Percentiles rank a stretch among this genome's conserved stretches.
These are phyloP conservation scores for Collichthys lucidus DNA, from an alignment of 2,113 vertebrate species.

Conservation along the genomic window DNA sequence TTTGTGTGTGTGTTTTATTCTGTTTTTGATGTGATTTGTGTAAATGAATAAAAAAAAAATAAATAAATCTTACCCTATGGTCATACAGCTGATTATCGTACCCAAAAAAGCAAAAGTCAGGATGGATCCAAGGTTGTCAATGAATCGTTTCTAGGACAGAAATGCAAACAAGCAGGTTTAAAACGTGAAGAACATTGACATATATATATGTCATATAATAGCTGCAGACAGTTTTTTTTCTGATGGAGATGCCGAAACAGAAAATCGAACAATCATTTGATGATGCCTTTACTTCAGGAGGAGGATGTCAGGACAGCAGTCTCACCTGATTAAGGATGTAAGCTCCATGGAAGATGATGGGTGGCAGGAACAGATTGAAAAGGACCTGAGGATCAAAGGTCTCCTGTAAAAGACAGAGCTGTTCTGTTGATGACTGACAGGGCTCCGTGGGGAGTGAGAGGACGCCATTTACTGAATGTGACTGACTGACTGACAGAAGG, in stretches of 20 bases:
- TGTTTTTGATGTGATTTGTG: conserved; percentile 3
- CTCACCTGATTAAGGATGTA: conserved; percentile 91
- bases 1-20: not conserved
- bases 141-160: conserved; percentile 86
- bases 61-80: conserved; percentile 87
- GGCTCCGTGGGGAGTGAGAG: conserved; percentile 42
- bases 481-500: conserved; percentile 60
- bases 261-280: too few species aligned
- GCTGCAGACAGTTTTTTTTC: not conserved
- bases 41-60: not conserved
- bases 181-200: not conserved
- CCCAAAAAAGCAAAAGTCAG: conserved; percentile 89
- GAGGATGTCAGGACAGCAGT: conserved; percentile 31
- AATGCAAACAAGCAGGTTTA: not conserved
- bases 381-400: conserved; percentile 92
- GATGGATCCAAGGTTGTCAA: conserved; percentile 89
- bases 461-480: conserved; percentile 40
- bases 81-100: conserved; percentile 87
- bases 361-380: conserved; percentile 91
- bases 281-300: too few species aligned
- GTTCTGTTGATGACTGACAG: conserved; percentile 62
- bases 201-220: not conserved
- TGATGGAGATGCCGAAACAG: not conserved
- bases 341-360: conserved; percentile 91
- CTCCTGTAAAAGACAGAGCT: conserved; percentile 84